These are phyloP conservation scores for Biston stratarius DNA, from an alignment of 2,888 invertebrate genomes.

Conservation along the genomic window DNA sequence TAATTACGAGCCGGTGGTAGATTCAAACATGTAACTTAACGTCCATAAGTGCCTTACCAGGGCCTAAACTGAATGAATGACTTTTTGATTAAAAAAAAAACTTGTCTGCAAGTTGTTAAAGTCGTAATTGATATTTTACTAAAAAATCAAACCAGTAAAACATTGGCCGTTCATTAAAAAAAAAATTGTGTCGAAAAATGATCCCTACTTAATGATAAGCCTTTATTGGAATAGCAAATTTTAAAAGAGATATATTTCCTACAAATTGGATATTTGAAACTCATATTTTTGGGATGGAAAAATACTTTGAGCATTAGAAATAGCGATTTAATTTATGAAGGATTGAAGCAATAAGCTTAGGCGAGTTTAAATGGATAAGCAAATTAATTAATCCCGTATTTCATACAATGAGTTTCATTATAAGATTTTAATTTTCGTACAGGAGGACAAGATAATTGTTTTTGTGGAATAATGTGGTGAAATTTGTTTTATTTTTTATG, in stretches of 20 bases:
- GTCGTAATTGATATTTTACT: too few species aligned
- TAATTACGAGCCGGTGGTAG: too few species aligned
- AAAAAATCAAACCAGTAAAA: not conserved
- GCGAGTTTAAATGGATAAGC: constrained; percentile 32
- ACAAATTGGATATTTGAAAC: constrained; percentile 39
- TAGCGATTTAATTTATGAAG: constrained; percentile 41
- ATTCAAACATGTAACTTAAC: too few species aligned
- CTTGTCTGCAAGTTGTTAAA: too few species aligned
- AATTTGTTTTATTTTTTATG: not conserved
- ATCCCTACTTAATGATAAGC: constrained; percentile 28
- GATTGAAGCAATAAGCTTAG: constrained; percentile 38
- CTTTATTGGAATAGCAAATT: constrained; percentile 36
- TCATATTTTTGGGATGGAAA: constrained; percentile 38
- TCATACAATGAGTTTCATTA: constrained; percentile 37
- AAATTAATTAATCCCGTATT: constrained; percentile 43
- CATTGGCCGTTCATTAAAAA: not conserved
- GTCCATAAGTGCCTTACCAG: too few species aligned
- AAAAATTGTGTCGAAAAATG: constrained; percentile 6
- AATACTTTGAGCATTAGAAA: constrained; percentile 34
- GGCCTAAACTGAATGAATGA: too few species aligned
- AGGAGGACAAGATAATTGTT: constrained; percentile 8
- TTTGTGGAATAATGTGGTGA: constrained; percentile 15
- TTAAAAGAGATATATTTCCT: constrained; percentile 25
- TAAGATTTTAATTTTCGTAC: constrained; percentile 35
- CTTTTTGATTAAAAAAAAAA: too few species aligned